Base-by-base conservation (phyloP, 2,797 vertebrate genomes). In the Enteromius trimaculatus region DNA sequence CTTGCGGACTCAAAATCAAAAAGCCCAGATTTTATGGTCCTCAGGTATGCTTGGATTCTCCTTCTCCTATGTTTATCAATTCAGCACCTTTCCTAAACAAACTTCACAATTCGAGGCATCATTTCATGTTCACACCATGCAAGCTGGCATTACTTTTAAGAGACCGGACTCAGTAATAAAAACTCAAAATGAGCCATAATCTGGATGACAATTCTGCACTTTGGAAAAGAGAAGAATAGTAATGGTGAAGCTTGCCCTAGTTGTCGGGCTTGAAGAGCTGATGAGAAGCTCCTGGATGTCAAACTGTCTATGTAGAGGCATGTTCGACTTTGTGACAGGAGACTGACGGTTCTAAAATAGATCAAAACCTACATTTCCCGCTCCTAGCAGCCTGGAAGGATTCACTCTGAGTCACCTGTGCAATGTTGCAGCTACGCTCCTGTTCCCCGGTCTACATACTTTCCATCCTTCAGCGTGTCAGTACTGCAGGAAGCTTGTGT, bases 301-400 rank as follows among this genome's bases (percentile, higher is more conserved):
- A 76, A 34, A 64, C 10, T 39, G 34, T 60, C 31, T 76, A 39
- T 14, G 34, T 19, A n/a, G 16, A 77, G 16, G 13, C 55, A 72
- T 72, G 10, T 74, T 29, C 9, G 44, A 49, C n/a, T 37, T 76
- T 42, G 44, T 71, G 55, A 23, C 34, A n/a, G 6, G 64, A 64
- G 42, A 85, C 16, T 79, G 23, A 51, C 60, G 68, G 26, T 58
- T 74, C 62, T 51, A 23, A 47, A 44, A 55, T 10, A 62, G 51
- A 6, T 62, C 39, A 78, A 85, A 82, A 80, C 31, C 39, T 66
- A 77, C 44, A 69, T 8, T 65, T 53, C 71, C 71, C 2, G 51
- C 70, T 79, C 16, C 79, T 16, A 26, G 75, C 47, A 79, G 53
- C 39, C 78, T 8, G 13, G 55, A 84, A n/a, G 68, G 26, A 78